Evolutionary conservation across 2,888 invertebrate species (phyloP), one percentile per base, ranked within the genome.

Genomic region (Strigamia transsilvanica): DNA sequence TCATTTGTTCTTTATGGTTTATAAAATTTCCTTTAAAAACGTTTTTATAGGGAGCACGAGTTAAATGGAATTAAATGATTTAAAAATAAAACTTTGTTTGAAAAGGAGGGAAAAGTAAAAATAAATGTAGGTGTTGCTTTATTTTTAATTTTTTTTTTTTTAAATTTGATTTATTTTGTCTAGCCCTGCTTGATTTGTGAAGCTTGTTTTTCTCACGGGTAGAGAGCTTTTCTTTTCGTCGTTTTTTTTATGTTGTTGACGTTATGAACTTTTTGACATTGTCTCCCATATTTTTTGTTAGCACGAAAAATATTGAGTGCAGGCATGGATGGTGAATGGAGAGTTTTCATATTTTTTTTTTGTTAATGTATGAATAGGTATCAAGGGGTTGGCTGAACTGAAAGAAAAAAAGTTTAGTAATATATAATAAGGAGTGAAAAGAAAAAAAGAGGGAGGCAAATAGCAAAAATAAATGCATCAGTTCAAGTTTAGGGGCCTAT

Each of bases 151-250:
- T 66, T 66, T 66, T 66, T 23, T 18, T 66, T 46, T 46, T 46
- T n/a, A 46, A 42, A n/a, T 46, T 10, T 66, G 61, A 66, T 66
- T 66, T 66, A 66, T 66, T 66, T 66, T 66, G 61, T 66, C 61
- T 66, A 66, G 61, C 61, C 61, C 18, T 38, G 18, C 18, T 66
- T 66, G 61, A 66, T 66, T 66, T 66, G 61, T 66, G 61, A 66
- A 66, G 61, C 61, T 66, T 66, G 61, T 66, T 66, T 66, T 66
- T 66, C 61, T 66, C 61, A 66, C 61, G 61, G 61, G 61, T 66
- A 66, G 7, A 66, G 2, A 66, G 61, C 12, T 66, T 66, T 66
- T 46, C 46, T 66, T 66, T 66, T 21, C 61, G 13, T 66, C 61
- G n/a, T n/a, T 6, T 23, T 23, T 66, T 66, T 66, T 23, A 23